Conservation (phyloP, 2,797 vertebrate genomes). For the Zalophus californianus region DNA sequence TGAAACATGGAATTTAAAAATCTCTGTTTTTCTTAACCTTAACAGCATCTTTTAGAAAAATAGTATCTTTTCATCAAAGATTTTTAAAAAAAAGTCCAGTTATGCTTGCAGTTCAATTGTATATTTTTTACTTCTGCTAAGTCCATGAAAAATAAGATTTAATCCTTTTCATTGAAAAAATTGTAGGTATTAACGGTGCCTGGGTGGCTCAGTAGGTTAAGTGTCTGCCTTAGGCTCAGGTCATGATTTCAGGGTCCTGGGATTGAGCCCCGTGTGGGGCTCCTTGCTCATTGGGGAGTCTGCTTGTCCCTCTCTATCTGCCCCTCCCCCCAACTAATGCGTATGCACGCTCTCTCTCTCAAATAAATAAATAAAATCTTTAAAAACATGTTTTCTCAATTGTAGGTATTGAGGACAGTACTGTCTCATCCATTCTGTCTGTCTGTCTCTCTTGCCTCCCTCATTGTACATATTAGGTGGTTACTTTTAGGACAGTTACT, state of each 20-base stretch:
- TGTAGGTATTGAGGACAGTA: neutral
- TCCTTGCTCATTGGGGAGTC: neutral
- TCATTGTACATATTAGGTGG: neutral
- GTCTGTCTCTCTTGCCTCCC: neutral
- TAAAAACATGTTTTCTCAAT: neutral
- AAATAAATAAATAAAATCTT: neutral
- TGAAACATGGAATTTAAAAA: neutral
- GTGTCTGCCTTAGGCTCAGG: neutral
- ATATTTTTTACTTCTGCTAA: neutral
- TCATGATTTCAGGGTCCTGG: neutral
- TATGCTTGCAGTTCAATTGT: neutral
- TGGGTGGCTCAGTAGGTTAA: neutral
- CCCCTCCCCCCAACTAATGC: neutral
- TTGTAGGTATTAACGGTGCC: neutral
- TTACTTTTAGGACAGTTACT: neutral
- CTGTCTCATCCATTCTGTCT: neutral
- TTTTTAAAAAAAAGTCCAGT: neutral
- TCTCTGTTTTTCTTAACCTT: conserved; percentile 7
- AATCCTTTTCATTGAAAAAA: neutral
- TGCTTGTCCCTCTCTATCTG: neutral
- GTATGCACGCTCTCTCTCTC: neutral
- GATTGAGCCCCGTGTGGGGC: neutral
- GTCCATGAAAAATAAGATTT: neutral
- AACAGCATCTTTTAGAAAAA: neutral
- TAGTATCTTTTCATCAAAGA: neutral